These are phyloP conservation scores for Drosophila sulfurigaster DNA, from an alignment of 1,140 invertebrate genomes.

Conservation along the genomic window DNA sequence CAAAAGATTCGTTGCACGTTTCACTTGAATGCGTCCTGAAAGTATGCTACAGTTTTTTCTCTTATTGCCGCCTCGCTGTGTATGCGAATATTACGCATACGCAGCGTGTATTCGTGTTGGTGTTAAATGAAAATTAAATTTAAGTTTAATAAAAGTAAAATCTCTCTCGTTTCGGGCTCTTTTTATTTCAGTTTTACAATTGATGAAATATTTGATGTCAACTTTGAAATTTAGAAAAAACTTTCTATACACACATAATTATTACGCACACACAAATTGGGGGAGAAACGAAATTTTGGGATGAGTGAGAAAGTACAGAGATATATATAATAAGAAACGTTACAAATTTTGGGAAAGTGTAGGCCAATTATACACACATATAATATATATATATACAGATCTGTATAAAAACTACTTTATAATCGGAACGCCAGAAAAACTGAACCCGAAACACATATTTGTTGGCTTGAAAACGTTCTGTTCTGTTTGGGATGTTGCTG, in stretches of 20 bases:
- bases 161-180: constrained; percentile 69
- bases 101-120: constrained; percentile 13
- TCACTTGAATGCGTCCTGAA: constrained; percentile 60
- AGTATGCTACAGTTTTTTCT: constrained; percentile 60
- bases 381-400: constrained; percentile 11
- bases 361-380: constrained; percentile 14
- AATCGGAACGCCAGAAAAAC: constrained; percentile 42
- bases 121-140: background rate
- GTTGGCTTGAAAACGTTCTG: constrained; percentile 11
- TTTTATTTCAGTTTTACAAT: constrained; percentile 46
- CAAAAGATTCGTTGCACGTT: constrained; percentile 75
- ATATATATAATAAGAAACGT: constrained; percentile 29
- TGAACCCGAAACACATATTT: constrained; percentile 41
- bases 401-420: constrained; percentile 21
- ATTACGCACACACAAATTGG: constrained; percentile 18
- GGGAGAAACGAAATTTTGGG: constrained; percentile 48
- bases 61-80: background rate
- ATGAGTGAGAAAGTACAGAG: constrained; percentile 8
- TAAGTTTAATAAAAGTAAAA: too few relatives aligned
- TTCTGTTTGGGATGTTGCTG: background rate
- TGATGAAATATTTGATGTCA: constrained; percentile 30
- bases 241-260: constrained; percentile 29
- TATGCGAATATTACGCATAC: constrained; percentile 38
- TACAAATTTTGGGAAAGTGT: constrained; percentile 44
- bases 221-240: constrained; percentile 60